Evolutionary conservation across 2,113 vertebrate genomes (phyloP).

Genomic region (pig (Sus scrofa)): DNA sequence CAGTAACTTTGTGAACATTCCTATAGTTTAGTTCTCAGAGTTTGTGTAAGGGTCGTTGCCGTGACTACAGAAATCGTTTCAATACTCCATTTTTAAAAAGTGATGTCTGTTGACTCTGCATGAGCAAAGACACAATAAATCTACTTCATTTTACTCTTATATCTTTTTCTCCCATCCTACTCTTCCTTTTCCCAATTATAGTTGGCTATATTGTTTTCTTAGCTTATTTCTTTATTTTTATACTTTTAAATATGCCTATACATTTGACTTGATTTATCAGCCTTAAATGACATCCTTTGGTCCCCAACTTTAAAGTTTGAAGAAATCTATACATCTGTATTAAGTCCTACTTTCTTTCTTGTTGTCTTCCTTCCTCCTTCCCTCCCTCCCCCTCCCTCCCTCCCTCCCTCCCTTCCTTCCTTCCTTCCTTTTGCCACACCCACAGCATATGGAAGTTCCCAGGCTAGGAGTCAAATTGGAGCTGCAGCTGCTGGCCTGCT

Average conservation of each 20-base stretch:
- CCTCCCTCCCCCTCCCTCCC: too few relatives aligned
- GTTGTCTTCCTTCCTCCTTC: background rate
- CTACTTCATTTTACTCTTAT: background rate
- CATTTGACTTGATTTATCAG: background rate
- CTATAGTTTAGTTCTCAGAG: background rate
- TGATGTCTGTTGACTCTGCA: background rate
- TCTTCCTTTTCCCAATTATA: background rate
- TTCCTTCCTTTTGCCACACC: too few relatives aligned
- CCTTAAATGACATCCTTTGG: background rate
- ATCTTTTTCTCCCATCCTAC: background rate
- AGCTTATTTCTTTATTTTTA: background rate
- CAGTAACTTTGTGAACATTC: background rate
- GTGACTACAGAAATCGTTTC: background rate
- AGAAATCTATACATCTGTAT: background rate
- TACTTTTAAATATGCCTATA: conserved; percentile 15
- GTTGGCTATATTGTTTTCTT: conserved; percentile 41
- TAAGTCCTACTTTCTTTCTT: background rate
- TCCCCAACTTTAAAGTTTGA: background rate
- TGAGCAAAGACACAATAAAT: background rate
- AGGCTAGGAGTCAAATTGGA: too few relatives aligned
- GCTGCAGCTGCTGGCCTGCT: too few relatives aligned
- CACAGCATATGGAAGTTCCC: too few relatives aligned
- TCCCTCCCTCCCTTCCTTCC: too few relatives aligned
- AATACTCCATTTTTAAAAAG: background rate
- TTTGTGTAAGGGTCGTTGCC: background rate